Conservation (phyloP, 2,113 vertebrate species). For the Tor tambroides region DNA sequence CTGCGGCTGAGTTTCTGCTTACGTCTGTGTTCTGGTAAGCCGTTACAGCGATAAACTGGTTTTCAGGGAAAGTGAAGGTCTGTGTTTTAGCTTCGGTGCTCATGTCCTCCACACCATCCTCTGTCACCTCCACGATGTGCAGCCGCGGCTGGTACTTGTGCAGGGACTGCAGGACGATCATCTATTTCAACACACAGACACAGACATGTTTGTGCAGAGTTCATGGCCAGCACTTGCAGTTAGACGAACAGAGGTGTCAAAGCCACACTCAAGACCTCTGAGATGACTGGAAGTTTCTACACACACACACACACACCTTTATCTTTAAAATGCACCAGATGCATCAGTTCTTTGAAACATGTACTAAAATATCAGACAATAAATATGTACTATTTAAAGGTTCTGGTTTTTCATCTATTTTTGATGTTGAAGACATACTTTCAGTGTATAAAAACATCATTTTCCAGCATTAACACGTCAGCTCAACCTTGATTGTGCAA, state of each 20-base stretch:
- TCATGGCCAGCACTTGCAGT: slow-evolving; percentile 17
- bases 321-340: not conserved
- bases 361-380: not conserved
- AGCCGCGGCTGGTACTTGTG: slow-evolving; percentile 97
- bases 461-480: not conserved
- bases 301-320: not conserved
- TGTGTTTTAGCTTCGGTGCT: slow-evolving; percentile 93
- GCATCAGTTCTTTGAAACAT: not conserved
- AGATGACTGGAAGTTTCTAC: slow-evolving; percentile 4
- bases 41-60: slow-evolving; percentile 97
- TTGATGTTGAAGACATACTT: no score
- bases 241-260: slow-evolving; percentile 47
- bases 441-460: not conserved
- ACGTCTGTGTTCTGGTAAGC: slow-evolving; percentile 99
- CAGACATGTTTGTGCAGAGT: slow-evolving; percentile 25
- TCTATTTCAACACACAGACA: slow-evolving; percentile 74
- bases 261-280: slow-evolving; percentile 46
- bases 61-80: slow-evolving; percentile 96
- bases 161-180: slow-evolving; percentile 96
- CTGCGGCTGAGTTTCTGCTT: slow-evolving; percentile 63
- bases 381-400: not conserved
- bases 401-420: not conserved
- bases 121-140: slow-evolving; percentile 97
- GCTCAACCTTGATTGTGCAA: not conserved
- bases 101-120: slow-evolving; percentile 95